Evolutionary conservation across 2,888 invertebrate species (phyloP), one percentile per base, ranked within the genome.

Genomic region (Tubulanus polymorphus): DNA sequence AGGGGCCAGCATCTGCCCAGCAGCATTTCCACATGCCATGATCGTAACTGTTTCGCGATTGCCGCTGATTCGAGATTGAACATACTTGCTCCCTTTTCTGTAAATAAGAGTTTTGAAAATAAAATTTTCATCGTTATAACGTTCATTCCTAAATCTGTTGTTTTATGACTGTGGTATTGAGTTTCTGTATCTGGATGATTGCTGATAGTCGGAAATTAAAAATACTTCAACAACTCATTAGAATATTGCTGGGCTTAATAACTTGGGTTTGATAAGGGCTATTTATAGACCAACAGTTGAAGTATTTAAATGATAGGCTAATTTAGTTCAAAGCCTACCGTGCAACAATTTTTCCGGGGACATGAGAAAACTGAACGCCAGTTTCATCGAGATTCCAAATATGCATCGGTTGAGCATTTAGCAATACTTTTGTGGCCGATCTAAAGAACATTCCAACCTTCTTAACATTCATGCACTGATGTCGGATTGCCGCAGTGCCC

Each of bases 71-170:
- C 41, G 18, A 3, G 41, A 20, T 15, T 41, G 41, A 23, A 41
- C 41, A 41, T 23, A 20, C 15, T 41, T 41, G 23, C 41, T 41
- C 41, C 41, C 41, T 41, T 41, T 41, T 41, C 41, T 41, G 41
- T n/a, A n/a, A n/a, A n/a, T n/a, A n/a, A n/a, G n/a, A n/a, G n/a
- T n/a, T n/a, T n/a, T n/a, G n/a, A n/a, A n/a, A n/a, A n/a, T n/a
- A n/a, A n/a, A n/a, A n/a, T n/a, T n/a, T n/a, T n/a, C n/a, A n/a
- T n/a, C n/a, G n/a, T n/a, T n/a, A n/a, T n/a, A n/a, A n/a, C n/a
- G n/a, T n/a, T n/a, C n/a, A n/a, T n/a, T n/a, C n/a, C n/a, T n/a
- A n/a, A n/a, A n/a, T n/a, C n/a, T n/a, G n/a, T n/a, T n/a, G n/a
- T n/a, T n/a, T n/a, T n/a, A n/a, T n/a, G n/a, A n/a, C n/a, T n/a